Conservation (phyloP, 1,140 invertebrate species). For the Ctenoplectra terminalis region DNA sequence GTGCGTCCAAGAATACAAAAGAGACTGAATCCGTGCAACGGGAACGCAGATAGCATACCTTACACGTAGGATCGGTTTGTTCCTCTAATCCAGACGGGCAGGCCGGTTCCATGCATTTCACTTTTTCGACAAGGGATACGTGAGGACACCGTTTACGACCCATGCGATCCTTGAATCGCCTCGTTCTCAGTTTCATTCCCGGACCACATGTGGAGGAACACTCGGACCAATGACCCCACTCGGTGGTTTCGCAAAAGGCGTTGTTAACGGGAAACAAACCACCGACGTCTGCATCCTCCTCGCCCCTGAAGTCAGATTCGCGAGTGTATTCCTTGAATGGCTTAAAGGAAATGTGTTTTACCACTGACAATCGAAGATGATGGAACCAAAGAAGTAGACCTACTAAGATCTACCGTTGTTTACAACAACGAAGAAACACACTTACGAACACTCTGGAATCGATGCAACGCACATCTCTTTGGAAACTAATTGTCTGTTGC, state of each 20-base stretch:
- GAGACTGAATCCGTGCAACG: not conserved
- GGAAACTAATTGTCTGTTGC: constrained; percentile 91
- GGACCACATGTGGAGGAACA: constrained; percentile 93
- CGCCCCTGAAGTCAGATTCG: constrained; percentile 13
- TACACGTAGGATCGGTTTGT: constrained; percentile 84
- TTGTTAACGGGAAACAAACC: not conserved
- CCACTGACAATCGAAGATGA: not conserved
- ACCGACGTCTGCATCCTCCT: constrained; percentile 32
- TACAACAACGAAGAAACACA: no score
- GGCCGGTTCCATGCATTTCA: constrained; percentile 88
- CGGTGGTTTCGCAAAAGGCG: constrained; percentile 87
- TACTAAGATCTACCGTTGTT: no score
- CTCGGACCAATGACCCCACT: constrained; percentile 91
- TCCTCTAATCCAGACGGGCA: constrained; percentile 85
- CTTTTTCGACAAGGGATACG: constrained; percentile 87
- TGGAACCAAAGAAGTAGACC: no score
- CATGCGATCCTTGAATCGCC: constrained; percentile 88
- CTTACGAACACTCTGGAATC: constrained; percentile 88
- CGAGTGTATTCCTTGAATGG: not conserved
- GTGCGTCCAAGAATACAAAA: no score
- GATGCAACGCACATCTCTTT: constrained; percentile 94
- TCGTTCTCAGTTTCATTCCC: constrained; percentile 88
- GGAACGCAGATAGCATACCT: constrained; percentile 56
- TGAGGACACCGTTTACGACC: constrained; percentile 91
- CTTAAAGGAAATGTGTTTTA: no score